A percentile compares a stretch with the other conserved stretches of the same genome.
These are phyloP conservation scores for Phasianus colchicus DNA, from an alignment of 2,113 vertebrate genomes.

Conservation along the genomic window DNA sequence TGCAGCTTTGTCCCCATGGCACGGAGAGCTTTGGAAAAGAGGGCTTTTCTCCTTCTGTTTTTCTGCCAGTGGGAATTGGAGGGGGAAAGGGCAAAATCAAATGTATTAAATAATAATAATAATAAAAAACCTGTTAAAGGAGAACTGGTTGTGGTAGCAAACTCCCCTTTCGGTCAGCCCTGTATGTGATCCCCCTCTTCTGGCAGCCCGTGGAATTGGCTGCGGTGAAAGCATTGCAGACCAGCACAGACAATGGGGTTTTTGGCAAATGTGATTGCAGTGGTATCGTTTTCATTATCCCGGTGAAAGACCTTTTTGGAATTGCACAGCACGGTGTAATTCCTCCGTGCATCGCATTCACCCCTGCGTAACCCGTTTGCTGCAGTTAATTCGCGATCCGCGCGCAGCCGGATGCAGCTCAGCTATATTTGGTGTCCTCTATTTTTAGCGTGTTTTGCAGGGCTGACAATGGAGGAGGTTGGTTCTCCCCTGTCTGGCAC, in stretches of 20 bases:
- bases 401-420: neutral
- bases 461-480: neutral
- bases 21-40: neutral
- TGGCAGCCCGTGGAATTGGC: conserved; percentile 27
- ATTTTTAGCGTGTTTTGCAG: neutral
- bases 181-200: conserved; percentile 66
- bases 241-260: neutral
- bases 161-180: neutral
- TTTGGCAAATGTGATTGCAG: neutral
- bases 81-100: neutral
- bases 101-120: neutral
- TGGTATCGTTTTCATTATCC: neutral
- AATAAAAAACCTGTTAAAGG: neutral
- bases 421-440: accelerated
- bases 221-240: accelerated
- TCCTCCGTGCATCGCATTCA: accelerated
- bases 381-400: neutral
- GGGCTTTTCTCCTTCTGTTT: neutral
- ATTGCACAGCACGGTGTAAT: neutral
- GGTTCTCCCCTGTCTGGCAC: neutral
- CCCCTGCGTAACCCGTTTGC: accelerated
- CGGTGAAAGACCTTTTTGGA: neutral
- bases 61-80: neutral
- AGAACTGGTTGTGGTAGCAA: neutral
- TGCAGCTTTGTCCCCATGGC: neutral